A percentile compares a stretch with the other conserved stretches of the same genome.
Evolutionary conservation across 1,140 invertebrate genomes (phyloP).

Genomic region (Camponotus pennsylvanicus): DNA sequence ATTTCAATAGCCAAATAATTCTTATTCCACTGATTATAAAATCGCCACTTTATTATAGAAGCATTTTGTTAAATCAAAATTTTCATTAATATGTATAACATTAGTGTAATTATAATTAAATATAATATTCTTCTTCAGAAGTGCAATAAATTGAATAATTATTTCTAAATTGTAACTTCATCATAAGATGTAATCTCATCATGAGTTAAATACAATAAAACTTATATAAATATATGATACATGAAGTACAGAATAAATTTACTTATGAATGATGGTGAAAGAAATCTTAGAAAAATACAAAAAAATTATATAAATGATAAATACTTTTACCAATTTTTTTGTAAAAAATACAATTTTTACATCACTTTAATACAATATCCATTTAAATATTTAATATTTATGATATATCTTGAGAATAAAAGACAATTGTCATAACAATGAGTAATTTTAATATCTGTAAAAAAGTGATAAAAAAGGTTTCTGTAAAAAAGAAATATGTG

Average conservation of each 20-base stretch:
- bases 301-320: too few relatives aligned
- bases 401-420: background rate
- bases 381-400: too few relatives aligned
- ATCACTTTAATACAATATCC: too few relatives aligned
- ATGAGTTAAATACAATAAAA: conserved; percentile 4
- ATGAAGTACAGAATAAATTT: background rate
- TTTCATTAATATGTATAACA: conserved; percentile 2
- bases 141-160: background rate
- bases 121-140: conserved; percentile 19
- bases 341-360: too few relatives aligned
- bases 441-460: conserved; percentile 16
- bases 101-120: conserved; percentile 29
- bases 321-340: too few relatives aligned
- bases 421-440: background rate
- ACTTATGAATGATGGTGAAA: background rate
- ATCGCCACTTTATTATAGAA: conserved; percentile 35
- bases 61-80: conserved; percentile 37
- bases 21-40: conserved; percentile 18
- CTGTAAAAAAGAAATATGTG: conserved; percentile 6
- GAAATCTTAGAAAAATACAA: background rate
- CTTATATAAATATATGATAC: background rate
- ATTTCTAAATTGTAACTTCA: background rate
- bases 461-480: conserved; percentile 3
- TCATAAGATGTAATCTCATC: background rate
- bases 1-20: conserved; percentile 52